Conservation (phyloP, 2,797 vertebrate species). For the Neostethus bicornis region DNA sequence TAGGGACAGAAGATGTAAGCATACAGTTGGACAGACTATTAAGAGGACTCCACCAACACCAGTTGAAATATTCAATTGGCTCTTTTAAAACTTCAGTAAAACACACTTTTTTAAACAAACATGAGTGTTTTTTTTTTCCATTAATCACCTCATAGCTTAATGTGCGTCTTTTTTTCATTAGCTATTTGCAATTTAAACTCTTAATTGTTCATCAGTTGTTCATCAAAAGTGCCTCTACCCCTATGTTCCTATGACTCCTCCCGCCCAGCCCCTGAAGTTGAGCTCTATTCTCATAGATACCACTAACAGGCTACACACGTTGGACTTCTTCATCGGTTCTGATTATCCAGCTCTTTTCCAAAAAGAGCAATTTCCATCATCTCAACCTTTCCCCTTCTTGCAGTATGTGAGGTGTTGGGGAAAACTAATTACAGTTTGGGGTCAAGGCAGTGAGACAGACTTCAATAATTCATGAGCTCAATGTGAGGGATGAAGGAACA, state of each 20-base stretch:
- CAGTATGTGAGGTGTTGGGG: conserved; percentile 45
- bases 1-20: too few species aligned
- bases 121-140: background rate
- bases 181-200: conserved; percentile 1
- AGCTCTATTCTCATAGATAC: conserved; percentile 39
- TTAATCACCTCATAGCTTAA: conserved; percentile 12
- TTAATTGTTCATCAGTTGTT: conserved; percentile 5
- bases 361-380: conserved; percentile 49
- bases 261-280: conserved; percentile 18
- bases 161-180: background rate
- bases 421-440: conserved; percentile 71
- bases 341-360: conserved; percentile 24
- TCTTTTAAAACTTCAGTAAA: too few species aligned
- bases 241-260: conserved; percentile 1
- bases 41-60: background rate
- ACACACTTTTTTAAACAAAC: too few species aligned
- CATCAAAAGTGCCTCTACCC: background rate
- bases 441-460: conserved; percentile 45
- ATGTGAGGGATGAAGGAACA: conserved; percentile 40
- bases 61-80: too few species aligned
- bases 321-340: conserved; percentile 44
- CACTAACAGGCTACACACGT: conserved; percentile 50
- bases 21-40: too few species aligned
- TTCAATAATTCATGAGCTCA: conserved; percentile 70
- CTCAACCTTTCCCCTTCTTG: conserved; percentile 1